Conservation (phyloP, 2,797 vertebrate genomes). For the Amblyraja radiata region DNA sequence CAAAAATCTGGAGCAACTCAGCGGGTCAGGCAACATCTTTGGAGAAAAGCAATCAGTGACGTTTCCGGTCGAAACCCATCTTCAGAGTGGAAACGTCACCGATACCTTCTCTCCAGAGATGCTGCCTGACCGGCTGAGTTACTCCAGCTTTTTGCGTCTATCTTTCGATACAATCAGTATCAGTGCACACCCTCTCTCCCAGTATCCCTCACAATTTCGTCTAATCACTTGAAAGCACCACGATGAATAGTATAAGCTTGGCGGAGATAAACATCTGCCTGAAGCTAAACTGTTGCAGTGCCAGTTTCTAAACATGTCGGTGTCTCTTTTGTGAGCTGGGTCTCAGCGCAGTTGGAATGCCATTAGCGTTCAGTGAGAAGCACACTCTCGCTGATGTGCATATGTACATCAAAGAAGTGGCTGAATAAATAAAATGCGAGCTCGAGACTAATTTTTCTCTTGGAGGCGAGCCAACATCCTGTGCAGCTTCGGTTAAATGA, state of each 20-base stretch:
- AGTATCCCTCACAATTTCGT: not conserved
- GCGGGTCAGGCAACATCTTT: no score
- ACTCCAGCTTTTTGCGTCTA: no score
- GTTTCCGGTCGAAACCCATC: no score
- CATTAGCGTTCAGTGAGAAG: not conserved
- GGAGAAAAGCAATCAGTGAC: no score
- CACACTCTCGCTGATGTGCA: not conserved
- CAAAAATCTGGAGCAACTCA: no score
- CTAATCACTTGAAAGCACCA: not conserved
- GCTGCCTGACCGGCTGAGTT: no score
- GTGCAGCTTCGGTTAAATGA: not conserved
- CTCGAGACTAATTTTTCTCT: not conserved
- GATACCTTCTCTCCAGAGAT: no score
- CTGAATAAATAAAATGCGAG: not conserved
- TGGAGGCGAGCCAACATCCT: conserved; percentile 3
- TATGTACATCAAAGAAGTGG: conserved; percentile 23
- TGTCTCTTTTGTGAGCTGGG: not conserved
- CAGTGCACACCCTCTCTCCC: not conserved
- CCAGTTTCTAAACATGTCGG: not conserved
- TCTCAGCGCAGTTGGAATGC: not conserved
- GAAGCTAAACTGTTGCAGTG: not conserved
- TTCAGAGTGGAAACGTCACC: no score
- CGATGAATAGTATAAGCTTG: not conserved
- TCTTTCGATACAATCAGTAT: not conserved
- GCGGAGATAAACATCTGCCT: not conserved